Base-by-base conservation (phyloP, 1,140 invertebrate genomes). In the Doryteuthis pealeii region DNA sequence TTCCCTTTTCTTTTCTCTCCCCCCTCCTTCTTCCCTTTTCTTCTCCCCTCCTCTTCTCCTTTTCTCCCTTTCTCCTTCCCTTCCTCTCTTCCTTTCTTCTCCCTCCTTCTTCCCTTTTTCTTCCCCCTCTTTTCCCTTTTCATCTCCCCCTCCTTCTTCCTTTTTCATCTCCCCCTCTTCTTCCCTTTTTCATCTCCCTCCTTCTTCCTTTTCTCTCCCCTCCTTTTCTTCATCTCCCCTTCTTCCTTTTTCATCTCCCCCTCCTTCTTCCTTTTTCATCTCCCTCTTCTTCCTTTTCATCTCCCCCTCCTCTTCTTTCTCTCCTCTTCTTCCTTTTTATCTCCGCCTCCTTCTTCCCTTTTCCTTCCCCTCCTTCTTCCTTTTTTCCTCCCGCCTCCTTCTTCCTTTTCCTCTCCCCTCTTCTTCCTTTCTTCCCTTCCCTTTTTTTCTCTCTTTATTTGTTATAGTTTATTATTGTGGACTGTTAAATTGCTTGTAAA, bases 161-260 rank as follows among this genome's bases (percentile, higher is more conserved):
- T 58, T 35, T 58, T 40, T 62, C 65, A 18, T 73, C 26, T 66
- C 31, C 66, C 58, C n/a, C 72, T 73, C 40, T 73, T 32, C 65
- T 31, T 66, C 58, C 66, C 72, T 73, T 22, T 22, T 49, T 22
- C 45, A 10, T 49, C 45, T 22, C 45, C 8, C 22, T 22, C 22
- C 58, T 66, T 33, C 67, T 33, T 67, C 43, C 73, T 54, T 14
- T 33, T 33, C 45, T 40, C 18, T 22, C 45, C 32, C 22, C 45
- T 49, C 45, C 22, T 22, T 49, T 22, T 49, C 45, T 49, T 22
- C 22, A 8, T 49, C 45, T 49, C 22, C 45, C 3, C 18, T 15
- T 30, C 45, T 3, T 28, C 73, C n/a, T 14, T 30, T 49, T 35
- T 31, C n/a, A n/a, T n/a, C n/a, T n/a, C n/a, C n/a, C n/a, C n/a